A percentile compares a stretch with the other conserved stretches of the same genome.
Conservation (phyloP, 2,888 invertebrate genomes). For the Calephelis perditalis region DNA sequence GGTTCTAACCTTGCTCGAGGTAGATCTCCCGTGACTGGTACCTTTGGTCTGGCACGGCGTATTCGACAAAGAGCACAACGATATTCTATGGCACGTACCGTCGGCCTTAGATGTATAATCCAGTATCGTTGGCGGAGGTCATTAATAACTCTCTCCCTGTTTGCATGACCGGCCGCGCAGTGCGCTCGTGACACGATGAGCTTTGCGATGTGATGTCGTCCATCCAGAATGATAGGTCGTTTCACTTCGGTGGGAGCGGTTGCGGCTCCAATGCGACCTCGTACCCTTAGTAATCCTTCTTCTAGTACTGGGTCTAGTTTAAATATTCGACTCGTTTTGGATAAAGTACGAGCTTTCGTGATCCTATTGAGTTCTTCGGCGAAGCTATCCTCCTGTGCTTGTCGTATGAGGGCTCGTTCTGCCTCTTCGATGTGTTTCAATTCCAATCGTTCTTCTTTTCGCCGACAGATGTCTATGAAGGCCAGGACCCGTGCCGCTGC, state of each 20-base stretch:
- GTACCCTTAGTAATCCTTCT: slow-evolving; percentile 16
- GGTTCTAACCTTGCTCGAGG: slow-evolving; percentile 21
- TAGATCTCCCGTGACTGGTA: not conserved
- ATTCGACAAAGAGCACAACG: too few species aligned
- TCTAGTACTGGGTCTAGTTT: slow-evolving; percentile 19
- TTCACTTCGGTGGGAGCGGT: too few species aligned
- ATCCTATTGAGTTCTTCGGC: slow-evolving; percentile 10
- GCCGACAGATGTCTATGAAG: slow-evolving; percentile 8
- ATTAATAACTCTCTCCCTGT: slow-evolving; percentile 21
- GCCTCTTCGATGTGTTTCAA: slow-evolving; percentile 12
- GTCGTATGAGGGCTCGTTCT: slow-evolving; percentile 1
- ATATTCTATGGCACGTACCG: too few species aligned
- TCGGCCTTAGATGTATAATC: too few species aligned
- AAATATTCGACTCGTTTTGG: slow-evolving; percentile 5
- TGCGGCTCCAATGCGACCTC: not conserved
- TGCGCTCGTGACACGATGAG: not conserved
- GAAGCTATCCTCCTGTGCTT: slow-evolving; percentile 18
- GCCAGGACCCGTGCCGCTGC: slow-evolving; percentile 5
- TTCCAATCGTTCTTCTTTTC: not conserved
- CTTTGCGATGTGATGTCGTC: slow-evolving; percentile 13
- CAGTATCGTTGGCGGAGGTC: too few species aligned
- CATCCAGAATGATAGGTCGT: not conserved
- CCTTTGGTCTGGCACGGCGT: too few species aligned
- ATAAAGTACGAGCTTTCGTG: slow-evolving; percentile 15
- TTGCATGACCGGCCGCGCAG: slow-evolving; percentile 14